Conservation (phyloP, 2,113 vertebrate genomes). For the Turnix velox region DNA sequence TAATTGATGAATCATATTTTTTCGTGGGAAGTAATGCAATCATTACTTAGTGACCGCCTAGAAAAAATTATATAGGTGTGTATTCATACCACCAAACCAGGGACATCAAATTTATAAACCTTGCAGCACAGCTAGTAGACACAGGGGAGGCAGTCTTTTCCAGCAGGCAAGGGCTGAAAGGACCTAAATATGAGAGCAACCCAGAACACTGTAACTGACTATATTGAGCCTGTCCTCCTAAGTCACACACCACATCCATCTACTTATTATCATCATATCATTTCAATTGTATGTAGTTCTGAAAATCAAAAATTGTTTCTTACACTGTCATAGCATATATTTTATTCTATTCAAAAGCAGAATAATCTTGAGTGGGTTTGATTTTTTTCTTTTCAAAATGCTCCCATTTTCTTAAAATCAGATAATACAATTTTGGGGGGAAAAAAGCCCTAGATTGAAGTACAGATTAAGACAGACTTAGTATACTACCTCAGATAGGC, state of each 20-base stretch:
- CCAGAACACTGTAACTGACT: neutral
- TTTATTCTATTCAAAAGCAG: neutral
- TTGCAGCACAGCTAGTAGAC: neutral
- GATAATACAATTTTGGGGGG: neutral
- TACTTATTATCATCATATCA: neutral
- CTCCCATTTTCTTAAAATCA: neutral
- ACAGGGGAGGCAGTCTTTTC: neutral
- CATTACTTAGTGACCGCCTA: neutral
- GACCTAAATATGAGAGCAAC: neutral
- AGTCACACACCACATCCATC: neutral
- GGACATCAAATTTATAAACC: neutral
- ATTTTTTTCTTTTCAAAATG: neutral
- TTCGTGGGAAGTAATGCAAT: neutral
- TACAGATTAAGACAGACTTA: neutral
- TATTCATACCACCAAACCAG: neutral
- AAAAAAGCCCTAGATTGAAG: neutral
- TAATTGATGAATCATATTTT: neutral
- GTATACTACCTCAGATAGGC: constrained; percentile 81
- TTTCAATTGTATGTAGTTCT: neutral
- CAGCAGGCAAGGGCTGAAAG: neutral
- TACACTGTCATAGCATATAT: neutral
- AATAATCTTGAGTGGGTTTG: neutral
- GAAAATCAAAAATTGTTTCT: neutral
- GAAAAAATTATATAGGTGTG: neutral
- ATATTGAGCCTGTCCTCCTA: neutral